A percentile compares a stretch with the other conserved stretches of the same genome.
These are phyloP conservation scores for Oryzias woworae DNA, from an alignment of 2,113 vertebrate species.

Conservation along the genomic window DNA sequence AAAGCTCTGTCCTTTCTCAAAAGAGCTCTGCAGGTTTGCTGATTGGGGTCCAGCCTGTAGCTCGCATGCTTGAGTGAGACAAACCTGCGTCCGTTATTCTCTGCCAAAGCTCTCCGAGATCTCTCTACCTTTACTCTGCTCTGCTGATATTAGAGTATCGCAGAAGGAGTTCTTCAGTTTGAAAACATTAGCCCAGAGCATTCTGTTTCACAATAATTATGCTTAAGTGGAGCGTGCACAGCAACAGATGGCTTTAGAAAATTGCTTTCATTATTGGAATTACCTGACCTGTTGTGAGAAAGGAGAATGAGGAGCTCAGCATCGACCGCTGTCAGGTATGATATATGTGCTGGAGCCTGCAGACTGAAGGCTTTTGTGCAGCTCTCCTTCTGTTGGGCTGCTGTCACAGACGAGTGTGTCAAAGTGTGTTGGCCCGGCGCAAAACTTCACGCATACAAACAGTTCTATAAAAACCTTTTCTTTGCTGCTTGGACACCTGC, in stretches of 20 bases:
- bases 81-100: slow-evolving; percentile 45
- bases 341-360: slow-evolving; percentile 27
- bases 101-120: slow-evolving; percentile 78
- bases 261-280: slow-evolving; percentile 59
- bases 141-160: slow-evolving; percentile 75
- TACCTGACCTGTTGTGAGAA: slow-evolving; percentile 26
- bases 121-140: slow-evolving; percentile 76
- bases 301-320: slow-evolving; percentile 25
- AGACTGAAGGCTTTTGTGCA: slow-evolving; percentile 12
- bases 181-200: slow-evolving; percentile 47
- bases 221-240: slow-evolving; percentile 48
- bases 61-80: slow-evolving; percentile 81
- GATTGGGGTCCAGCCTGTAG: slow-evolving; percentile 83
- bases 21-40: slow-evolving; percentile 82
- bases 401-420: slow-evolving; percentile 2
- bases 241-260: slow-evolving; percentile 46
- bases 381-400: background rate
- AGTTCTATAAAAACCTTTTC: slow-evolving; percentile 73
- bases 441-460: background rate
- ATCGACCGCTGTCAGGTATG: slow-evolving; percentile 33
- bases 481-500: slow-evolving; percentile 68
- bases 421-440: slow-evolving; percentile 30
- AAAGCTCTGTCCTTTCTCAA: slow-evolving; percentile 89
- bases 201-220: slow-evolving; percentile 54
- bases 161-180: slow-evolving; percentile 58